Conservation (phyloP, 1,140 invertebrate species). For the Leguminivora glycinivorella region DNA sequence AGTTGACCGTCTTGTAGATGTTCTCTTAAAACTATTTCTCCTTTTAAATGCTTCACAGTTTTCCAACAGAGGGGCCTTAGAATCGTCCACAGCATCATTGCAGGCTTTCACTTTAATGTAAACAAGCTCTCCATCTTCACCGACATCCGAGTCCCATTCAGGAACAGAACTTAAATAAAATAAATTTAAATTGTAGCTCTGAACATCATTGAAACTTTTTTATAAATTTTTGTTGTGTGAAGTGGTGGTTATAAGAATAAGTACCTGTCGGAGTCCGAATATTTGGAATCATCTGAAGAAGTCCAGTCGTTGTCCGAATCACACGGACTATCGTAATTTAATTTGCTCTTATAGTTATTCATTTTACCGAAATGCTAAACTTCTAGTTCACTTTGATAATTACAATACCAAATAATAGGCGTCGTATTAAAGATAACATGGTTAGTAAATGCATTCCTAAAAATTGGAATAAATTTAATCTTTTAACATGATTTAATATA, state of each 20-base stretch:
- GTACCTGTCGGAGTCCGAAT: conserved; percentile 71
- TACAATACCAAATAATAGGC: conserved; percentile 18
- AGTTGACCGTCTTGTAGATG: conserved; percentile 65
- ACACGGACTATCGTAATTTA: conserved; percentile 62
- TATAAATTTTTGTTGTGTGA: neutral
- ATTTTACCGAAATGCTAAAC: conserved; percentile 34
- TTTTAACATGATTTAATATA: neutral
- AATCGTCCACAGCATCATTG: conserved; percentile 39
- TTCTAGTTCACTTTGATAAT: neutral
- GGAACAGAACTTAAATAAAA: conserved; percentile 77
- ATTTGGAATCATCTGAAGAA: conserved; percentile 69
- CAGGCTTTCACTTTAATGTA: conserved; percentile 72
- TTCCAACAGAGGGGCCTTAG: conserved; percentile 61
- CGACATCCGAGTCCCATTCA: conserved; percentile 82
- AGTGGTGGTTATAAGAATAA: neutral
- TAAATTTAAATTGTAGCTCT: no score
- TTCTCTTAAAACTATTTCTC: conserved; percentile 69
- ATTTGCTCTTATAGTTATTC: conserved; percentile 54
- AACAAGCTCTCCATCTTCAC: conserved; percentile 80
- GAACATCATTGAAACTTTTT: conserved; percentile 13
- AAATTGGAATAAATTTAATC: neutral
- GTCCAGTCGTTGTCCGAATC: conserved; percentile 72
- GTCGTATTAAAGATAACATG: neutral
- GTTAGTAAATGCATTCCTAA: neutral
- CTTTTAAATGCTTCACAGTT: conserved; percentile 69